Conservation (phyloP, 2,113 vertebrate genomes). For the Cephalopterus ornatus region DNA sequence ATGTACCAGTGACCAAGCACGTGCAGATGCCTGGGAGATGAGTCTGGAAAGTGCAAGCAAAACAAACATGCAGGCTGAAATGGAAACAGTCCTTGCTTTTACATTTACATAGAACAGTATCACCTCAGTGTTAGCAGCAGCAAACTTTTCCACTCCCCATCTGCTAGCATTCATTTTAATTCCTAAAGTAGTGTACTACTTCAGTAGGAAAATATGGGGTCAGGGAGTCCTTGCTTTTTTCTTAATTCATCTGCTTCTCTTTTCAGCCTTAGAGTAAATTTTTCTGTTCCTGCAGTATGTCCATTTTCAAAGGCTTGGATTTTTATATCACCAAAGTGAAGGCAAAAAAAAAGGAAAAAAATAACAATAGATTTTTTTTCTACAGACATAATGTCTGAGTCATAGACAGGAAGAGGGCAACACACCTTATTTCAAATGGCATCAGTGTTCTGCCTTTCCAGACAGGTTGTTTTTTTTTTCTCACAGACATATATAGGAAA, state of each 20-base stretch:
- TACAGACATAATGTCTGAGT: conserved; percentile 12
- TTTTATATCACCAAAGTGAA: neutral
- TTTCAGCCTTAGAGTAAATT: neutral
- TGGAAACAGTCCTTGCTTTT: neutral
- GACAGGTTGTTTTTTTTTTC: neutral
- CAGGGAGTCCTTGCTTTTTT: neutral
- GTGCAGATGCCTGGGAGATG: neutral
- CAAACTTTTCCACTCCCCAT: conserved; percentile 28
- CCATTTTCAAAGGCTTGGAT: neutral
- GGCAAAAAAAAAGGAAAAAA: neutral
- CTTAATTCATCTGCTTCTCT: conserved; percentile 13
- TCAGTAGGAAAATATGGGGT: neutral
- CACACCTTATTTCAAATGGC: neutral
- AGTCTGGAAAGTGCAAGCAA: conserved; percentile 7
- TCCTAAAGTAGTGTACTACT: neutral
- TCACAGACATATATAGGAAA: neutral
- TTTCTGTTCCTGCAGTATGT: neutral
- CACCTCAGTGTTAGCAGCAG: neutral
- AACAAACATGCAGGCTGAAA: neutral
- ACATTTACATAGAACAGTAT: neutral
- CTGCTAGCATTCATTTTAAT: conserved; percentile 9
- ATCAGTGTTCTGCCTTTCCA: neutral
- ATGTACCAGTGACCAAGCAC: neutral
- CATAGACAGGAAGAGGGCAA: neutral
- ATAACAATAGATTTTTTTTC: neutral